Conservation (phyloP, 2,797 vertebrate species). For the Poliocrania exsul region DNA sequence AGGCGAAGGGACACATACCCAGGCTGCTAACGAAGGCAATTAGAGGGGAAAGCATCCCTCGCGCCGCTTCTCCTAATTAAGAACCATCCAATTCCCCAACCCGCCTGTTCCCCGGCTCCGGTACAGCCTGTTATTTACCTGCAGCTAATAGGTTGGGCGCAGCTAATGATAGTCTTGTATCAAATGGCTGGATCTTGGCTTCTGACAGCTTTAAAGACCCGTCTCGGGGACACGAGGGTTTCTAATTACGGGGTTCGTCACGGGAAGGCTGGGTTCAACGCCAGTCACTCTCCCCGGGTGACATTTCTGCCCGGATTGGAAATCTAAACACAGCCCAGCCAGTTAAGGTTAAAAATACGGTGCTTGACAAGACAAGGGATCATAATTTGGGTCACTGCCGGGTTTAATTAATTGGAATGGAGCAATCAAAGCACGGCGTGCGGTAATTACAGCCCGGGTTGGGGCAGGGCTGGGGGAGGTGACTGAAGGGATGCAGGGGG, state of each 20-base stretch:
- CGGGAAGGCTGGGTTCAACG: conserved; percentile 63
- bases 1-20: neutral
- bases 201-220: conserved; percentile 80
- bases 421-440: conserved; percentile 75
- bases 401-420: conserved; percentile 84
- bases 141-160: conserved; percentile 75
- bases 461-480: conserved; percentile 4
- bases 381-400: conserved; percentile 80
- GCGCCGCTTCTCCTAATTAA: conserved; percentile 74
- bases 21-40: conserved; percentile 63
- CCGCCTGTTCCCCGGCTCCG: conserved; percentile 55
- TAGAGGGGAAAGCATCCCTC: conserved; percentile 62
- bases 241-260: conserved; percentile 81
- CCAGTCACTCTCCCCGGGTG: conserved; percentile 74
- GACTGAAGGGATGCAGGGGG: neutral
- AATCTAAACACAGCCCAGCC: conserved; percentile 77
- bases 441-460: conserved; percentile 77
- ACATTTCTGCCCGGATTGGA: conserved; percentile 78
- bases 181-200: conserved; percentile 74
- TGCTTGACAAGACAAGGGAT: conserved; percentile 71
- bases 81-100: conserved; percentile 70
- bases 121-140: conserved; percentile 82
- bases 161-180: conserved; percentile 75
- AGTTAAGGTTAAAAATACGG: conserved; percentile 82
- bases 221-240: conserved; percentile 72